Evolutionary conservation across 2,888 invertebrate genomes (phyloP).

Genomic region (Apamea monoglypha): DNA sequence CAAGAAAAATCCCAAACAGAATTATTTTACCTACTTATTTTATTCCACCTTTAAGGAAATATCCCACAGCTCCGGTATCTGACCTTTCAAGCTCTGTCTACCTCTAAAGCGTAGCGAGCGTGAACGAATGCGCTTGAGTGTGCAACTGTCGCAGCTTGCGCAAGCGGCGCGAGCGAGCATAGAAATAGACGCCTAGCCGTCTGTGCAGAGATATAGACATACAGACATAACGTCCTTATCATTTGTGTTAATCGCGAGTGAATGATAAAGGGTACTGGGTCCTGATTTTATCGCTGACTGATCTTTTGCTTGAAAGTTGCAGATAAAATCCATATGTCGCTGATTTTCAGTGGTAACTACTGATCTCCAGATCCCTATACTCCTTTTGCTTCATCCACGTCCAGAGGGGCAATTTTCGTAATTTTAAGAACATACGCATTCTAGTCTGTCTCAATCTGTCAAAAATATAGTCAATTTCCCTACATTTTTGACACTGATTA

Average conservation of each 20-base stretch:
- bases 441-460: no score
- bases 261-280: neutral
- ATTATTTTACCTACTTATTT: neutral
- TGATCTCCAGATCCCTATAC: no score
- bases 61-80: neutral
- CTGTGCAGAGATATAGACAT: slow-evolving; percentile 40
- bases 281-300: neutral
- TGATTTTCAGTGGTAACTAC: no score
- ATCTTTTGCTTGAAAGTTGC: neutral
- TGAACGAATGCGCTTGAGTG: slow-evolving; percentile 37
- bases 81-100: slow-evolving; percentile 56
- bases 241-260: neutral
- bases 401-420: no score
- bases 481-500: no score
- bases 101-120: slow-evolving; percentile 32
- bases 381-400: no score
- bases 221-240: slow-evolving; percentile 11
- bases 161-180: slow-evolving; percentile 35
- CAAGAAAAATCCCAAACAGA: neutral
- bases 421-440: no score
- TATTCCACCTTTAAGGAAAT: neutral
- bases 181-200: slow-evolving; percentile 57
- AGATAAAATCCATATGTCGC: neutral
- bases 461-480: no score
- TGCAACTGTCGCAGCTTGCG: slow-evolving; percentile 57